Base-by-base conservation (phyloP, 2,797 vertebrate species). In the Danio choprae region DNA sequence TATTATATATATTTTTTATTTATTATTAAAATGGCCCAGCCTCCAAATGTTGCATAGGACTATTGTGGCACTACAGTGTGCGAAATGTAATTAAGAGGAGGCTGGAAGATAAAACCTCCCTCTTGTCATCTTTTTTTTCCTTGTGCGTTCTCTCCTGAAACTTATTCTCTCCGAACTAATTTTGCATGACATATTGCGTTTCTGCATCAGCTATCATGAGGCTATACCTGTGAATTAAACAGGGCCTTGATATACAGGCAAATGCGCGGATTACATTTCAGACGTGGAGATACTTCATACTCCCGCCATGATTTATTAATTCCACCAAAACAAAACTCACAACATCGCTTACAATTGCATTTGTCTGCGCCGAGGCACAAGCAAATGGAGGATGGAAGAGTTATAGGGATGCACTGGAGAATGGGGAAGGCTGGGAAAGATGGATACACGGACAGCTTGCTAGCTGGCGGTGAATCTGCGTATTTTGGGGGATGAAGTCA, bases 141-240 rank as follows among this genome's bases (percentile, higher is more conserved):
- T 63, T n/a, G 44, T 48, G 89, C 88, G 86, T 65, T 76, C 74
- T 80, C 78, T 82, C 81, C 86, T 88, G 90, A 94, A 94, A 94
- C 90, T 92, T 93, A 93, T 94, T 94, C 91, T 93, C 92, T 92
- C 91, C 89, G 91, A 94, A 92, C 92, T 93, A 92, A 94, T 94
- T 94, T 93, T 92, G 91, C 92, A 92, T 93, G 93, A 94, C 93
- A 93, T 94, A 93, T 94, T 94, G 89, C 90, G 87, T 94, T 94
- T 93, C 91, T 94, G 91, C 92, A 90, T 91, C 92, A 93, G 92
- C 90, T 92, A 92, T 93, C 93, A 91, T 89, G 90, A 92, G 89
- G 88, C 89, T 93, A 94, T 93, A 94, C 93, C 93, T 94, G 93
- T 89, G 90, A 93, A 94, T 92, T 93, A 92, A 92, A 93, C 85